Conservation (phyloP, 2,113 vertebrate species). For the Pelvicachromis taeniatus region DNA sequence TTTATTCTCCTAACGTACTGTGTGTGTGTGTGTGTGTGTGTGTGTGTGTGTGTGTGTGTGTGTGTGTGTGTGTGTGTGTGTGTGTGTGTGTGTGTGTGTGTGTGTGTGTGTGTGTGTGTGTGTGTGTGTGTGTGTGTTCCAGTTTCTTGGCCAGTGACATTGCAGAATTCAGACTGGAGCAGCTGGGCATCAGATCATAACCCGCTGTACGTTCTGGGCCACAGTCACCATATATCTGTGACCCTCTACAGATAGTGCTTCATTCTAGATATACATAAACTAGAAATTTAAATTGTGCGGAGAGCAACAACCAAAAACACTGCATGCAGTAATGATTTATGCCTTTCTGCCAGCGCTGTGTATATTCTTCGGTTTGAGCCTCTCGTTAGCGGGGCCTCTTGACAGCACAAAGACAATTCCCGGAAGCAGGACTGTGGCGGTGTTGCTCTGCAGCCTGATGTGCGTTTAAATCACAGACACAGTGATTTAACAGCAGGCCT, state of each 20-base stretch:
- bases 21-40: no score
- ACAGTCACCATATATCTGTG: no score
- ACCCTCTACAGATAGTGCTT: background rate
- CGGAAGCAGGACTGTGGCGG: slow-evolving; percentile 51
- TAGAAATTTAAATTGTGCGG: background rate
- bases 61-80: no score
- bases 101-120: no score
- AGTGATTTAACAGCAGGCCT: slow-evolving; percentile 53
- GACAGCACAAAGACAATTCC: slow-evolving; percentile 58
- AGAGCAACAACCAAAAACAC: background rate
- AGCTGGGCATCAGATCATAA: background rate
- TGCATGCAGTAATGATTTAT: slow-evolving; percentile 27
- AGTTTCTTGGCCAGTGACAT: background rate
- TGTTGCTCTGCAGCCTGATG: slow-evolving; percentile 10
- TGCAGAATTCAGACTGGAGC: background rate
- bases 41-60: no score
- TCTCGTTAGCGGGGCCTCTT: slow-evolving; percentile 25
- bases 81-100: no score
- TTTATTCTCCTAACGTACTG: no score
- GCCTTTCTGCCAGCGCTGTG: slow-evolving; percentile 20
- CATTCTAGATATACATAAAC: background rate
- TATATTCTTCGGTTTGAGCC: slow-evolving; percentile 17
- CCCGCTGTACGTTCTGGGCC: background rate
- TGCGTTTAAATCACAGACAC: slow-evolving; percentile 38
- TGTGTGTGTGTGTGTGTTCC: no score